Evolutionary conservation across 2,888 invertebrate species (phyloP).

Genomic region (Diarsia rubi): DNA sequence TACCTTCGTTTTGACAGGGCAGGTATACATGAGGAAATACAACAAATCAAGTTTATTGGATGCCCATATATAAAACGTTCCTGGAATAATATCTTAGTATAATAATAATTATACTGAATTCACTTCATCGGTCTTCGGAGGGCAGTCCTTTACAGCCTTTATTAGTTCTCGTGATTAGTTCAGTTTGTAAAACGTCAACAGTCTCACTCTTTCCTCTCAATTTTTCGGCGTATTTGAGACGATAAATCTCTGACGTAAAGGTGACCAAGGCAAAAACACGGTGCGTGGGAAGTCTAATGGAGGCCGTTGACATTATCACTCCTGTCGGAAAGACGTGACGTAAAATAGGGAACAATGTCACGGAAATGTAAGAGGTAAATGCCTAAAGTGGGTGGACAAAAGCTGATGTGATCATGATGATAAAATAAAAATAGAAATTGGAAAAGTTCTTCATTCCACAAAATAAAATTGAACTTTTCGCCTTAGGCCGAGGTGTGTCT

Average conservation of each 20-base stretch:
- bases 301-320: conserved; percentile 12
- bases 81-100: too few relatives aligned
- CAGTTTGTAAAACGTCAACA: neutral
- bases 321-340: neutral
- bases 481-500: neutral
- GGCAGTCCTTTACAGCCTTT: too few relatives aligned
- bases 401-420: neutral
- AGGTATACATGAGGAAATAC: too few relatives aligned
- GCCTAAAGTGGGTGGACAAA: neutral
- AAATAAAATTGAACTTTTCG: neutral
- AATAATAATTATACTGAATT: too few relatives aligned
- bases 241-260: conserved; percentile 2
- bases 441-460: neutral
- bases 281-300: neutral
- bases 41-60: too few relatives aligned
- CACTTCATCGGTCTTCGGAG: too few relatives aligned
- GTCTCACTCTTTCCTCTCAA: neutral
- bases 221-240: neutral
- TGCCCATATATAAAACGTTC: too few relatives aligned
- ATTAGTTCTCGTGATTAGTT: neutral
- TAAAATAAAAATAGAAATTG: neutral
- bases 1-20: too few relatives aligned
- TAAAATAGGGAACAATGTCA: conserved; percentile 2
- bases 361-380: neutral
- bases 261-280: neutral